These are phyloP conservation scores for Ypsolopha sequella DNA, from an alignment of 2,888 invertebrate genomes.

Conservation along the genomic window DNA sequence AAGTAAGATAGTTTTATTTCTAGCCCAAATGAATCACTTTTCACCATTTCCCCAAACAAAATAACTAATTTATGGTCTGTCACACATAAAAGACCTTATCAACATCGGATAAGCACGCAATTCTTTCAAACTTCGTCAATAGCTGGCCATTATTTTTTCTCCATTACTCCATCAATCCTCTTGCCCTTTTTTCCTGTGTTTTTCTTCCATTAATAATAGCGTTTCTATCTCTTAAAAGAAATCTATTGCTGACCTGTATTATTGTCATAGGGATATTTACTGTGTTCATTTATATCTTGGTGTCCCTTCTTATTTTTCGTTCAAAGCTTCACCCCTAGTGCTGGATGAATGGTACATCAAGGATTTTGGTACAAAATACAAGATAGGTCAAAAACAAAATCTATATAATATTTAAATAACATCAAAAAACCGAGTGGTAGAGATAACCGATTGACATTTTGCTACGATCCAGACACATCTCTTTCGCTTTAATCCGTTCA, in stretches of 20 bases:
- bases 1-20: neutral
- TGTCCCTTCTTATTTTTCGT: conserved; percentile 70
- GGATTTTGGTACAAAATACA: too few species aligned
- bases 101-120: conserved; percentile 9
- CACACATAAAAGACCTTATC: neutral
- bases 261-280: conserved; percentile 70
- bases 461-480: too few species aligned
- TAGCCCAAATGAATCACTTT: neutral
- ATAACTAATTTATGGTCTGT: neutral
- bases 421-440: too few species aligned
- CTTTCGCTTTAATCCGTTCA: too few species aligned
- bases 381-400: too few species aligned
- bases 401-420: too few species aligned
- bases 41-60: neutral
- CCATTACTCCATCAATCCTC: conserved; percentile 36
- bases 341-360: too few species aligned
- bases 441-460: too few species aligned
- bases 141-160: conserved; percentile 42
- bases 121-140: conserved; percentile 34
- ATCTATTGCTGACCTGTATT: conserved; percentile 72
- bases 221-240: conserved; percentile 53
- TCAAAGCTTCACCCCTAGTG: too few species aligned
- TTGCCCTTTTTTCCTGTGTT: conserved; percentile 54
- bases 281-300: conserved; percentile 63
- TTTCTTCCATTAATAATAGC: conserved; percentile 64